Evolutionary conservation across 2,113 vertebrate species (phyloP).

Genomic region (Tauraco erythrolophus): DNA sequence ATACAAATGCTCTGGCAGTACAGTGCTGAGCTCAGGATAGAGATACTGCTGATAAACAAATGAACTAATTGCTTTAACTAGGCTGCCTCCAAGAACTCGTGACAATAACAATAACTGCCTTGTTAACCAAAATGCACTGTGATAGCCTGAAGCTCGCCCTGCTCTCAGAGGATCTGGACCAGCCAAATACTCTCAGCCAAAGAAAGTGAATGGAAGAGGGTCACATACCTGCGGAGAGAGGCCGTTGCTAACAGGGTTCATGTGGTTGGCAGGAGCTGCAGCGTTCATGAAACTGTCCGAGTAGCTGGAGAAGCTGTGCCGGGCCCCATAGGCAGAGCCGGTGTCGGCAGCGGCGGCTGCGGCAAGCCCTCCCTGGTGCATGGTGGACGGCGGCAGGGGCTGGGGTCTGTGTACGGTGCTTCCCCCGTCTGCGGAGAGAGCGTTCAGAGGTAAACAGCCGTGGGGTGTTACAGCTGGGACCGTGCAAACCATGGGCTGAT

Average conservation of each 20-base stretch:
- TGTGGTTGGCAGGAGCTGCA: conserved; percentile 92
- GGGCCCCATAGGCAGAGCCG: conserved; percentile 90
- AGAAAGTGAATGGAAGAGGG: background rate
- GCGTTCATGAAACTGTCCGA: conserved; percentile 97
- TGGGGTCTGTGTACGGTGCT: conserved; percentile 96
- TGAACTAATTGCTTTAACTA: background rate
- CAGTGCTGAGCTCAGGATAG: background rate
- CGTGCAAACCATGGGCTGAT: accelerated
- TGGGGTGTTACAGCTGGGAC: no score
- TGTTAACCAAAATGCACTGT: background rate
- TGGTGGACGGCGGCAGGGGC: conserved; percentile 95
- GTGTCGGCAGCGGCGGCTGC: conserved; percentile 78
- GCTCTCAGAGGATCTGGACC: background rate
- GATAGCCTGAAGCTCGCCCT: background rate
- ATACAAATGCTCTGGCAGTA: background rate
- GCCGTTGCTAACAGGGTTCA: conserved; percentile 96
- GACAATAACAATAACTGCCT: background rate
- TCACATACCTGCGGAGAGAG: conserved; percentile 94
- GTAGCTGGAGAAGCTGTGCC: conserved; percentile 98
- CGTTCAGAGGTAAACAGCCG: accelerated
- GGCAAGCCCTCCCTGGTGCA: conserved; percentile 94
- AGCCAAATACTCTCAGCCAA: background rate
- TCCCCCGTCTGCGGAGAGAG: conserved; percentile 84
- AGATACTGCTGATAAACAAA: background rate
- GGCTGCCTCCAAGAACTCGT: background rate